A percentile compares a stretch with the other conserved stretches of the same genome.
Conservation (phyloP, 2,888 invertebrate species). For the Brenthis ino region DNA sequence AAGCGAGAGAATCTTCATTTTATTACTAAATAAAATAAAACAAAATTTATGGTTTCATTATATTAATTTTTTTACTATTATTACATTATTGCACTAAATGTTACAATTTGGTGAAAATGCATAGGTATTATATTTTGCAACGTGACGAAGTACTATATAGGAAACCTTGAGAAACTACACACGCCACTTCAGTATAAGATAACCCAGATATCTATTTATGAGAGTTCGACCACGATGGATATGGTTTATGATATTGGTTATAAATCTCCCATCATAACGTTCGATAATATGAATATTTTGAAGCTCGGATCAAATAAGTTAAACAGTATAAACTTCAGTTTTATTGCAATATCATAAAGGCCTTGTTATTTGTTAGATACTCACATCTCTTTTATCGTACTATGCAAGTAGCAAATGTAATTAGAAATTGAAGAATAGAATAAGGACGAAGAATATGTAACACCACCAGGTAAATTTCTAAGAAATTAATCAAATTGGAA, state of each 20-base stretch:
- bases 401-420: background rate
- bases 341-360: slow-evolving; percentile 35
- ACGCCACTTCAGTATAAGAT: slow-evolving; percentile 29
- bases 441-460: no score
- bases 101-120: background rate
- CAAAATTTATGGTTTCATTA: background rate
- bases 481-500: no score
- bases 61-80: background rate
- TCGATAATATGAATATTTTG: slow-evolving; percentile 33
- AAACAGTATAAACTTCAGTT: slow-evolving; percentile 41
- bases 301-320: slow-evolving; percentile 19
- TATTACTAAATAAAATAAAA: slow-evolving; percentile 48
- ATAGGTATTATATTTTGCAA: slow-evolving; percentile 7
- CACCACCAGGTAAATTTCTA: no score
- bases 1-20: slow-evolving; percentile 50
- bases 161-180: slow-evolving; percentile 22
- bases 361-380: background rate
- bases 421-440: slow-evolving; percentile 11
- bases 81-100: background rate
- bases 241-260: slow-evolving; percentile 34
- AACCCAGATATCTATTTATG: slow-evolving; percentile 39
- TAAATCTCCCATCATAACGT: slow-evolving; percentile 36
- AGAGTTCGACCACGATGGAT: slow-evolving; percentile 34
- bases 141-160: slow-evolving; percentile 5
- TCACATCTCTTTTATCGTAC: background rate